Conservation (phyloP, 2,888 invertebrate species). For the Ophion ellenae region DNA sequence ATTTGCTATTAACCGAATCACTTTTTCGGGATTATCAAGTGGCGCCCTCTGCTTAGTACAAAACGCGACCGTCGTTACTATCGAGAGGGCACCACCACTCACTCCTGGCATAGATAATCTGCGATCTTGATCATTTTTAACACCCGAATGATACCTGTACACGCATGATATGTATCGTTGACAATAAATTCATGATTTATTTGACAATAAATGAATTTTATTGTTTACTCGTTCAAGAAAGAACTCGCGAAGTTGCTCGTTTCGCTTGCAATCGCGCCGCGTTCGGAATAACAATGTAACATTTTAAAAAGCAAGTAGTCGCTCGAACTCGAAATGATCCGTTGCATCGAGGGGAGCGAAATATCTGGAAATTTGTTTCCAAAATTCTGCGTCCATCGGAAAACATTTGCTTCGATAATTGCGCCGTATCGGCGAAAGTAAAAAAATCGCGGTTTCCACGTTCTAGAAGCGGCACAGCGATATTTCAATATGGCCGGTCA, state of each 20-base stretch:
- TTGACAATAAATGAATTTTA: background rate
- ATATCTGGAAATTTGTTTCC: no score
- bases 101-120: background rate
- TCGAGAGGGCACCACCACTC: background rate
- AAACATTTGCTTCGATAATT: no score
- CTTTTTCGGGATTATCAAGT: background rate
- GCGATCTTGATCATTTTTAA: background rate
- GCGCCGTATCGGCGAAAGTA: no score
- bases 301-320: background rate
- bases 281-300: background rate
- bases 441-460: no score
- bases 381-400: no score
- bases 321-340: no score
- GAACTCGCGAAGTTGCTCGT: background rate
- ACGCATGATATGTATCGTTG: background rate
- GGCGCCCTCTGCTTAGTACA: background rate
- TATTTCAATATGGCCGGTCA: no score
- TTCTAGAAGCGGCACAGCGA: no score
- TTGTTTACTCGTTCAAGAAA: background rate
- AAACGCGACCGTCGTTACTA: background rate
- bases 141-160: background rate
- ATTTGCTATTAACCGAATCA: background rate
- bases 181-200: constrained; percentile 11
- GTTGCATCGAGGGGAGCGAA: no score
- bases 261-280: background rate